phyloP scores from a whole-genome alignment of 2,888 invertebrate genomes.

The Chydorus sphaericus region DNA sequence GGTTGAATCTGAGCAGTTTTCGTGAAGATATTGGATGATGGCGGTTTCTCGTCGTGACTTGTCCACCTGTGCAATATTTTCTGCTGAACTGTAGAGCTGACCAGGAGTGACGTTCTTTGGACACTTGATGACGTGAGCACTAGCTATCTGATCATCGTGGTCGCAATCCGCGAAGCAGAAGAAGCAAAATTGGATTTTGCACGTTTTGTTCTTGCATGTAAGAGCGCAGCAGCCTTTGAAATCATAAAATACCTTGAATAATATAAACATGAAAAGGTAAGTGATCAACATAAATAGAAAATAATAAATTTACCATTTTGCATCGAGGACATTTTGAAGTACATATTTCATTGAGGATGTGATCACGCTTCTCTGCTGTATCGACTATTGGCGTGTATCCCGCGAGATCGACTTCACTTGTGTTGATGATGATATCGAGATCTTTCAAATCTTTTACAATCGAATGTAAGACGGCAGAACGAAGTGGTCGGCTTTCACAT shows the following conservation, averaged over 20 bases:
- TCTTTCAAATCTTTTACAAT: slow-evolving; percentile 5
- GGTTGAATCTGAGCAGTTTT: not conserved
- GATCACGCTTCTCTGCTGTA: not conserved
- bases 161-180: slow-evolving; percentile 13
- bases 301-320: not conserved
- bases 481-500: not conserved
- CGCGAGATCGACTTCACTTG: not conserved
- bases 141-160: not conserved
- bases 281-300: too few species aligned
- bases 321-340: slow-evolving; percentile 7
- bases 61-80: not conserved
- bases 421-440: not conserved
- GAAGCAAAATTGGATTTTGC: slow-evolving; percentile 13
- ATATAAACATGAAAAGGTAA: too few species aligned
- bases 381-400: not conserved
- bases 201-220: slow-evolving; percentile 1
- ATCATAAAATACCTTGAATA: slow-evolving; percentile 12
- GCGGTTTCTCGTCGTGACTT: not conserved
- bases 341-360: slow-evolving; percentile 2
- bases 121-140: slow-evolving; percentile 5
- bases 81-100: not conserved
- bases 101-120: not conserved
- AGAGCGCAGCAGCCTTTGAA: slow-evolving; percentile 14
- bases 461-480: not conserved
- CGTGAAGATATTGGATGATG: not conserved